Conservation (phyloP, 2,888 invertebrate genomes). For the Amphimallon solstitiale region DNA sequence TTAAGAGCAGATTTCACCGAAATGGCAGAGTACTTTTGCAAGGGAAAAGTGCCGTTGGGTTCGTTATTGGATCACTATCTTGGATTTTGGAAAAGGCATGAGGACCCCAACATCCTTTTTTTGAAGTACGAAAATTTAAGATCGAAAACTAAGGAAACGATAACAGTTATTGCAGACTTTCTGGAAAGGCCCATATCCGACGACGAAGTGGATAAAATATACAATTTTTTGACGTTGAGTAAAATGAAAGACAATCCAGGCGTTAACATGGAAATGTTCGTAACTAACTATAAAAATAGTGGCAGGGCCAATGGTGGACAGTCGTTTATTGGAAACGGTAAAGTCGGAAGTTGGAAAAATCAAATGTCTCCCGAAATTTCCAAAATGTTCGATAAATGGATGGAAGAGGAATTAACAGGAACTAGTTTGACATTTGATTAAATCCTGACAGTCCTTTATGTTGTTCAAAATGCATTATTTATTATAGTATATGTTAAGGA, state of each 20-base stretch:
- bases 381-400: slow-evolving; percentile 79
- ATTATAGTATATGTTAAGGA: too few species aligned
- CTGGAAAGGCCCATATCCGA: slow-evolving; percentile 74
- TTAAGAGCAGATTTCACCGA: slow-evolving; percentile 71
- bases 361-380: slow-evolving; percentile 79
- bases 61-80: slow-evolving; percentile 72
- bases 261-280: slow-evolving; percentile 64
- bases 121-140: slow-evolving; percentile 87
- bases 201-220: slow-evolving; percentile 68
- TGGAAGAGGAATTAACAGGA: slow-evolving; percentile 70
- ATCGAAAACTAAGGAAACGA: slow-evolving; percentile 70
- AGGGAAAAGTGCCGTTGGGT: slow-evolving; percentile 72
- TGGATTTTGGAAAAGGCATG: slow-evolving; percentile 76
- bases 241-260: slow-evolving; percentile 70
- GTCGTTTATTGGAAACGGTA: slow-evolving; percentile 63
- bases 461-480: too few species aligned
- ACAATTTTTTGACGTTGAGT: slow-evolving; percentile 55
- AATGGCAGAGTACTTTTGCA: slow-evolving; percentile 78
- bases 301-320: slow-evolving; percentile 44
- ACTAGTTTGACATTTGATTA: slow-evolving; percentile 62
- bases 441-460: too few species aligned
- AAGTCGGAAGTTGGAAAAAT: slow-evolving; percentile 62
- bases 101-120: slow-evolving; percentile 79
- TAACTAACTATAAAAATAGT: slow-evolving; percentile 48
- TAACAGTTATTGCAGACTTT: slow-evolving; percentile 75